Percentiles rank a stretch among this genome's conserved stretches.
These are phyloP conservation scores for Ectropis crepuscularia DNA, from an alignment of 2,888 invertebrate genomes.

Conservation along the genomic window DNA sequence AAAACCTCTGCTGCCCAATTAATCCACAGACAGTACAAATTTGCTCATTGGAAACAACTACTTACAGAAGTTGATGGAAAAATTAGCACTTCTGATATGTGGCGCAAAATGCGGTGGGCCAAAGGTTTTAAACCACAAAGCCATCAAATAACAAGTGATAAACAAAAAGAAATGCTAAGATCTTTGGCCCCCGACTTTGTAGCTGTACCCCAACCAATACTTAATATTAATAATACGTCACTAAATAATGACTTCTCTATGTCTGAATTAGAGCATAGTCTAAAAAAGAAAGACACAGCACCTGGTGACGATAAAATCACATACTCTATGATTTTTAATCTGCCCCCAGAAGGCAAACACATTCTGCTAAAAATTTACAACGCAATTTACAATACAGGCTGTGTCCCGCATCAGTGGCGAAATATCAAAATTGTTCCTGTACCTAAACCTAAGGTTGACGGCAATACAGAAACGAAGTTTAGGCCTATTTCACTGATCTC, in stretches of 20 bases:
- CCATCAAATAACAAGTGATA: not conserved
- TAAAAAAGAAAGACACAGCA: conserved; percentile 31
- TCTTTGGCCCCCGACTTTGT: conserved; percentile 9
- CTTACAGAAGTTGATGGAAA: conserved; percentile 10
- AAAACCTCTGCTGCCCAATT: conserved; percentile 3
- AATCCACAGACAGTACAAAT: not conserved
- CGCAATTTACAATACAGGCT: not conserved
- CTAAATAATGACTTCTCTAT: too few relatives aligned
- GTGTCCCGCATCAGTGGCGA: conserved; percentile 8
- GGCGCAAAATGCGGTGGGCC: conserved; percentile 1
- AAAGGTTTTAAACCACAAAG: not conserved
- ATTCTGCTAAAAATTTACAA: not conserved
- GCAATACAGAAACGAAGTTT: too few relatives aligned
- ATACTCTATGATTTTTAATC: too few relatives aligned
- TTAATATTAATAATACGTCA: too few relatives aligned
- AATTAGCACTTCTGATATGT: conserved; percentile 6
- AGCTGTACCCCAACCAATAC: too few relatives aligned
- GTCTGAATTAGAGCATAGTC: not conserved
- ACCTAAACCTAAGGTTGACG: conserved; percentile 3
- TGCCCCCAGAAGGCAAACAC: not conserved
- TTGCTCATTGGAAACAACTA: not conserved
- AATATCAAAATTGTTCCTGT: conserved; percentile 6
- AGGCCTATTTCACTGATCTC: conserved; percentile 39
- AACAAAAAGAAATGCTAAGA: too few relatives aligned
- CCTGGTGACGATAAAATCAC: conserved; percentile 24